Conservation (phyloP, 2,113 vertebrate species). For the Takifugu flavidus region DNA sequence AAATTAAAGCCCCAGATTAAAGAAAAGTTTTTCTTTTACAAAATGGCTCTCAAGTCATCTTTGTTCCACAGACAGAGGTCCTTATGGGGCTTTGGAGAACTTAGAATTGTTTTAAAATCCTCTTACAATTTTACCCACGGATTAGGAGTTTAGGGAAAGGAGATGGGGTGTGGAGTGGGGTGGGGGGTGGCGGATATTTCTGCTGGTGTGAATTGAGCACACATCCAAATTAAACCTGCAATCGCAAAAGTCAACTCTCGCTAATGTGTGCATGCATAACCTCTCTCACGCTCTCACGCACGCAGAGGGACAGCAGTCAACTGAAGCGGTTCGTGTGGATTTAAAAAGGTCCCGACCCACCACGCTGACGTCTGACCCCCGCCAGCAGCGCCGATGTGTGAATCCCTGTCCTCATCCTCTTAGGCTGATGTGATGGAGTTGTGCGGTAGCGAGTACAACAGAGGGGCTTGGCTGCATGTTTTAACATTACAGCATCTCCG, state of each 20-base stretch:
- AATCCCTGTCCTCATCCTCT: conserved; percentile 42
- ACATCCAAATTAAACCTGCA: conserved; percentile 49
- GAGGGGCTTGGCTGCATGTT: conserved; percentile 30
- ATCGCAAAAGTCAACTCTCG: conserved; percentile 45
- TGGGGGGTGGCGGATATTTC: conserved; percentile 29
- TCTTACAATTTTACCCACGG: conserved; percentile 60
- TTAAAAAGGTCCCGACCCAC: conserved; percentile 28
- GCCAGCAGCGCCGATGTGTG: conserved; percentile 48
- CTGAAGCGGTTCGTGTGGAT: conserved; percentile 34
- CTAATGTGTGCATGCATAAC: conserved; percentile 52
- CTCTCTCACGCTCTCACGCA: conserved; percentile 16
- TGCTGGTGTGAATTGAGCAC: conserved; percentile 70
- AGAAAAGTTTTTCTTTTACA: conserved; percentile 62
- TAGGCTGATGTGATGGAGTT: conserved; percentile 57
- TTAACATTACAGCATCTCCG: conserved; percentile 49
- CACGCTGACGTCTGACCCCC: conserved; percentile 21
- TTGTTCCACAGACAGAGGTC: conserved; percentile 74
- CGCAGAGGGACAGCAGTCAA: conserved; percentile 52
- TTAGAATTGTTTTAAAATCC: conserved; percentile 71
- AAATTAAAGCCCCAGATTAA: conserved; percentile 65
- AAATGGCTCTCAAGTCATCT: conserved; percentile 71
- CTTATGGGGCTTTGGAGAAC: conserved; percentile 67
- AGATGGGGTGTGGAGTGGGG: background rate
- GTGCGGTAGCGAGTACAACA: conserved; percentile 57
- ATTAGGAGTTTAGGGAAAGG: conserved; percentile 23